A percentile compares a stretch with the other conserved stretches of the same genome.
These are phyloP conservation scores for Caenorhabditis plicata DNA, from an alignment of 2,888 invertebrate genomes.

Conservation along the genomic window DNA sequence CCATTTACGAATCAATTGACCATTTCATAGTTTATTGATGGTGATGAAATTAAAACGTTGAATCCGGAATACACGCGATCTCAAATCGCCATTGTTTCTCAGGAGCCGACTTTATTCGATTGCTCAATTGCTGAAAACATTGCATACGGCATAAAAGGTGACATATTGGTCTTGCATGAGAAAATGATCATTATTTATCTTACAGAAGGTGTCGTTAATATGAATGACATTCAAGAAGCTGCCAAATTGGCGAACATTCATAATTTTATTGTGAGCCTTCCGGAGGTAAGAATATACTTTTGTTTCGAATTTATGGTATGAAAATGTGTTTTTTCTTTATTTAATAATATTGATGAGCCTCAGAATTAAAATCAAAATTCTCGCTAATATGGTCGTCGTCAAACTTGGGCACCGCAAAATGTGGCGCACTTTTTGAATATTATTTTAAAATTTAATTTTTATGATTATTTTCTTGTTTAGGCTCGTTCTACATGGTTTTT, in stretches of 20 bases:
- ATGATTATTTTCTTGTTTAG: too few relatives aligned
- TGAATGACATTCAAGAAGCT: slow-evolving; percentile 64
- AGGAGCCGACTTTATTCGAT: slow-evolving; percentile 78
- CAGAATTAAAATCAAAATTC: too few relatives aligned
- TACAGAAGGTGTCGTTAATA: slow-evolving; percentile 54
- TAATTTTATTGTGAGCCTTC: slow-evolving; percentile 67
- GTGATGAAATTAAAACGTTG: slow-evolving; percentile 56
- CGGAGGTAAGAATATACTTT: slow-evolving; percentile 44
- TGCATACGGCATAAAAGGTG: slow-evolving; percentile 55
- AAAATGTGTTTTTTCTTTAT: too few relatives aligned
- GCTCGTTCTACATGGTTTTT: too few relatives aligned
- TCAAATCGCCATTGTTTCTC: slow-evolving; percentile 85
- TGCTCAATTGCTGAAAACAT: slow-evolving; percentile 64
- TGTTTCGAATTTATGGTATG: too few relatives aligned
- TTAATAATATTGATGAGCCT: too few relatives aligned
- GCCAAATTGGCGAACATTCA: slow-evolving; percentile 68
- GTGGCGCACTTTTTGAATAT: too few relatives aligned
- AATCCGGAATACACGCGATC: slow-evolving; percentile 74
- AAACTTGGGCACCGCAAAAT: too few relatives aligned
- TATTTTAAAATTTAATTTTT: too few relatives aligned
- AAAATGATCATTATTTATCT: slow-evolving; percentile 1
- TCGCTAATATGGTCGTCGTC: too few relatives aligned
- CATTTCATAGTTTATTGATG: slow-evolving; percentile 58
- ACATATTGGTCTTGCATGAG: background rate
- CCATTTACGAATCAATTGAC: background rate